Base-by-base conservation (phyloP, 2,113 vertebrate species). In the Peucedramus taeniatus region DNA sequence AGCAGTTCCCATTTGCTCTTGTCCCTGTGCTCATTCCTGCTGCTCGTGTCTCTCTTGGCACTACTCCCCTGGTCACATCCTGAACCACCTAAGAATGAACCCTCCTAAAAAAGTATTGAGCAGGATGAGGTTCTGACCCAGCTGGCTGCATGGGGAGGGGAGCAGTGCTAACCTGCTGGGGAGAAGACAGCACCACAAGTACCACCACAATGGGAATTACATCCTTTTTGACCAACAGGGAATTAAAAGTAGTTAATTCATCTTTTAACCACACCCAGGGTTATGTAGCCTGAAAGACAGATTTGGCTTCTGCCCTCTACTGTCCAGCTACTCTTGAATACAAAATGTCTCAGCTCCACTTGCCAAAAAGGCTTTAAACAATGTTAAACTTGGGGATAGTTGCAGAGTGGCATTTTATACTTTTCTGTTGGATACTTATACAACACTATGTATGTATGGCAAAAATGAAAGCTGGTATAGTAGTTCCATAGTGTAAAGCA, bases 371-470 rank as follows among this genome's bases (percentile, higher is more conserved):
- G n/a, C n/a, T 90, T 72, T 64, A 49, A 83, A 53, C 21, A 39
- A 37, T 13, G 7, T 14, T 21, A 71, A 87, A 56, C 37, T 8
- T 21, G 28, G 21, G 20, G 63, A 26, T 3, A 27, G 27, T 35
- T 51, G 37, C 0, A 1, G 23, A 31, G 16, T 31, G 24, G 17
- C 26, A 49, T 76, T 75, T 56, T 31, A 47, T 15, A 54, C 19
- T 31, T n/a, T 61, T 21, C 16, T 40, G 10, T 10, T 76, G 45
- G 44, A 49, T 26, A 37, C 3, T 51, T 14, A 40, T 0, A 30
- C 15, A 78, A 12, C 0, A 2, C 4, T 18, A 22, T 1, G 2
- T 7, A 59, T 10, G 18, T 33, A 16, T 8, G 24, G 37, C 40
- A 87, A 23, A 76, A 80, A 57, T 18, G 37, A 72, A 61, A 77